A percentile compares a stretch with the other conserved stretches of the same genome.
phyloP scores from a whole-genome alignment of 2,888 invertebrate genomes.

The Synanthedon andrenaeformis region DNA sequence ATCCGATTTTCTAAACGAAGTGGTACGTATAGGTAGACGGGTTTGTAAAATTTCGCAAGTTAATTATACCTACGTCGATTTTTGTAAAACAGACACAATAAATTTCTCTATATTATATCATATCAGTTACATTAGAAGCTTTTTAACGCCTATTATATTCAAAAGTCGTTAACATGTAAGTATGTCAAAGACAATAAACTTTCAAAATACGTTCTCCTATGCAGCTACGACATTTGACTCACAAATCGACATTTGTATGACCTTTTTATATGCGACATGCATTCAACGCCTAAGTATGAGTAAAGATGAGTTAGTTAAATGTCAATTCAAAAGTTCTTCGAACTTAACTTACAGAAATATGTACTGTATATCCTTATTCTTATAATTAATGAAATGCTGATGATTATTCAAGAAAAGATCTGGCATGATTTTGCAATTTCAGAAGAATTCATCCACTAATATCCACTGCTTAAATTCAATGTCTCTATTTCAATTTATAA shows the following conservation, averaged over 20 bases:
- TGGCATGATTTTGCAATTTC: neutral
- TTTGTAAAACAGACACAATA: no score
- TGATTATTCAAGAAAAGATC: neutral
- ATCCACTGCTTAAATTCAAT: neutral
- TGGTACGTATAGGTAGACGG: no score
- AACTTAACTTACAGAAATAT: neutral
- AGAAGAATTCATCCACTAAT: no score
- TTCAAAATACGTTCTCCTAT: slow-evolving; percentile 18
- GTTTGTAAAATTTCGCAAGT: no score
- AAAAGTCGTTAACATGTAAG: slow-evolving; percentile 22
- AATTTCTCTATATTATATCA: no score
- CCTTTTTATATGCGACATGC: slow-evolving; percentile 14
- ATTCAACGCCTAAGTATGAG: neutral
- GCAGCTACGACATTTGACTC: neutral
- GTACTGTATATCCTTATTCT: neutral
- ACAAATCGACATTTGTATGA: slow-evolving; percentile 24
- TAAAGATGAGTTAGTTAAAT: neutral
- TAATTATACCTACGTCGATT: no score
- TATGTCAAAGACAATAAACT: slow-evolving; percentile 38
- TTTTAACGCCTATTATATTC: slow-evolving; percentile 7
- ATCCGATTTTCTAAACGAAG: no score
- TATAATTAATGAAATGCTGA: neutral
- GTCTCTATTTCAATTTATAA: no score
- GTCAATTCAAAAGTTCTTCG: neutral
- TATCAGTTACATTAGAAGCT: slow-evolving; percentile 2